These are phyloP conservation scores for Drosophila nikananu DNA, from an alignment of 1,140 invertebrate genomes.

Conservation along the genomic window DNA sequence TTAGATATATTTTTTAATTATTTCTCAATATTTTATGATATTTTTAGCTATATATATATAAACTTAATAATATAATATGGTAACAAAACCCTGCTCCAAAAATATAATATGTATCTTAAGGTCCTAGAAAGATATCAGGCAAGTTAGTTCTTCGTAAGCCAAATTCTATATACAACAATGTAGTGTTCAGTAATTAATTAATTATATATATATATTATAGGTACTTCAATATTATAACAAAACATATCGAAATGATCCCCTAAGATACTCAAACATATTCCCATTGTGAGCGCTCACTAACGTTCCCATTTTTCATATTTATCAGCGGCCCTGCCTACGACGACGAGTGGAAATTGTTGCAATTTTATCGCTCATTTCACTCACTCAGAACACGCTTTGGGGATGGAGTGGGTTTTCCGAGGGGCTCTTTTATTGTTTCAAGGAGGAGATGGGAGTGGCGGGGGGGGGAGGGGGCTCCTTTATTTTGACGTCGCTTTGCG, in stretches of 20 bases:
- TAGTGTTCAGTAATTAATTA: background rate
- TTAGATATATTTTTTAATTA: too few relatives aligned
- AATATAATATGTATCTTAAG: background rate
- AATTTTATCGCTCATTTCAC: conserved; percentile 83
- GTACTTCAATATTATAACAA: too few relatives aligned
- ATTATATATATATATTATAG: background rate
- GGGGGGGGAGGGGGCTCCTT: conserved; percentile 45
- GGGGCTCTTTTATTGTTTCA: conserved; percentile 52
- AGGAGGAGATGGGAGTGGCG: background rate
- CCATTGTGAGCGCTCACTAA: conserved; percentile 31
- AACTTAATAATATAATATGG: background rate
- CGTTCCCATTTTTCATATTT: conserved; percentile 77
- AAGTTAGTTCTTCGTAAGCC: too few relatives aligned
- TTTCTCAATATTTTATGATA: background rate
- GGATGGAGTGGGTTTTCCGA: background rate
- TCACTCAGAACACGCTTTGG: conserved; percentile 37
- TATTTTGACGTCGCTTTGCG: conserved; percentile 74
- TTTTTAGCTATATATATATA: accelerated
- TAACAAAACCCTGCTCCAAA: background rate
- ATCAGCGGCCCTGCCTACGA: conserved; percentile 42
- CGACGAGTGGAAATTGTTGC: conserved; percentile 76
- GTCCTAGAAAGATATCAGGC: too few relatives aligned
- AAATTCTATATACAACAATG: background rate
- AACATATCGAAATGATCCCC: background rate
- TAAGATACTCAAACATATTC: background rate